phyloP scores from a whole-genome alignment of 2,113 vertebrate genomes.

The Thalassoma bifasciatum region DNA sequence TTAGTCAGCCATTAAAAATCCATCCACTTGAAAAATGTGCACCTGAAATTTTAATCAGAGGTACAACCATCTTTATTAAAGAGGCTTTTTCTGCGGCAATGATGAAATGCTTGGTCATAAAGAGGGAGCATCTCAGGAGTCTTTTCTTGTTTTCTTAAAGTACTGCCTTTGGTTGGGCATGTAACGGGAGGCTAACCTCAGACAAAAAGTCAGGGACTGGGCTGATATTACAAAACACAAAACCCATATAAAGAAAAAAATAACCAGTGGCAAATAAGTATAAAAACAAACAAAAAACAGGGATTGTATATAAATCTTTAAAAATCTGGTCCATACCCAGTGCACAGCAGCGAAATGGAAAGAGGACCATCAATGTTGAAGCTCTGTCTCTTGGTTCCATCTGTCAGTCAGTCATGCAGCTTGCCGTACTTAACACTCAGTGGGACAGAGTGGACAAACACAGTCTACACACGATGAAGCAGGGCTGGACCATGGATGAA shows the following conservation, averaged over 20 bases:
- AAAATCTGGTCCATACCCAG: no score
- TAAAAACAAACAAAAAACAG: no score
- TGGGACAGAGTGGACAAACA: no score
- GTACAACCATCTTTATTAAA: background rate
- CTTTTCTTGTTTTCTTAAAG: background rate
- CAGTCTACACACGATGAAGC: no score
- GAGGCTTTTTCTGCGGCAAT: background rate
- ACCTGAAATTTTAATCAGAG: constrained; percentile 1
- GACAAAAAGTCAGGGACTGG: background rate
- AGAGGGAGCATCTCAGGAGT: background rate
- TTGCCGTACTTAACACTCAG: no score
- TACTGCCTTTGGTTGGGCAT: background rate
- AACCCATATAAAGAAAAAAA: background rate
- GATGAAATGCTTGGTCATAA: background rate
- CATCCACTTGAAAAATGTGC: background rate
- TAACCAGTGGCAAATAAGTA: no score
- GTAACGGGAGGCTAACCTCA: background rate
- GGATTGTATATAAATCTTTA: background rate
- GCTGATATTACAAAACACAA: background rate
- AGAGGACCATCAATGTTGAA: no score
- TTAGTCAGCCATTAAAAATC: background rate
- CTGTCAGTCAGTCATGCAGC: no score
- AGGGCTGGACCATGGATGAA: no score
- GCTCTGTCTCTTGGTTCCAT: no score
- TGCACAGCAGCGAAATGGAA: no score